These are phyloP conservation scores for Phataginus tricuspis DNA, from an alignment of 2,797 vertebrate genomes.

Conservation along the genomic window DNA sequence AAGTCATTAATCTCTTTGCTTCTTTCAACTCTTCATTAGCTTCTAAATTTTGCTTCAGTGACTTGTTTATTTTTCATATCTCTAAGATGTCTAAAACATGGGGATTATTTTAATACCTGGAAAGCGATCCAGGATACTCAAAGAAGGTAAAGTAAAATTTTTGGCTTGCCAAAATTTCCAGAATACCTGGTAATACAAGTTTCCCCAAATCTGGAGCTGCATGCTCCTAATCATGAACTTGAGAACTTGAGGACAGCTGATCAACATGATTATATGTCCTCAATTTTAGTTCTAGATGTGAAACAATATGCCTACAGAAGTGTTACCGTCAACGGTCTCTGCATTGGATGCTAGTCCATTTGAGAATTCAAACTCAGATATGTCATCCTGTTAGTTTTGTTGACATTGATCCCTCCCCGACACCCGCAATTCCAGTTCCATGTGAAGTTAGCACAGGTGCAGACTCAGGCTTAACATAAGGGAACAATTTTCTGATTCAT, in stretches of 20 bases:
- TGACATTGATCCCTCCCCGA: conserved; percentile 78
- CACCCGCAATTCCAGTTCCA: conserved; percentile 74
- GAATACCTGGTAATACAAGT: conserved; percentile 58
- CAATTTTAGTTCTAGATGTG: conserved; percentile 69
- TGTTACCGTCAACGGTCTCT: conserved; percentile 72
- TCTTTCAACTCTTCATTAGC: background rate
- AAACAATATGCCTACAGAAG: conserved; percentile 81
- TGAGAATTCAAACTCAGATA: conserved; percentile 78
- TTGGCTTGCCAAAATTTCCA: conserved; percentile 80
- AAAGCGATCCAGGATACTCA: conserved; percentile 25
- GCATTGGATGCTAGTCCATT: conserved; percentile 65
- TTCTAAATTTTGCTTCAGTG: conserved; percentile 33
- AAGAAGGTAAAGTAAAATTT: conserved; percentile 59
- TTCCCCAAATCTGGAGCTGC: conserved; percentile 64
- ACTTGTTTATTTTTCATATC: conserved; percentile 4
- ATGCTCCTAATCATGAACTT: conserved; percentile 67
- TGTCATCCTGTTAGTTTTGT: conserved; percentile 80
- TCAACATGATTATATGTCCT: conserved; percentile 64
- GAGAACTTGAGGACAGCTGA: conserved; percentile 78
- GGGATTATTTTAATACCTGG: conserved; percentile 16
- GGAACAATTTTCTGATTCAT: conserved; percentile 89
- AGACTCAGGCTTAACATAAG: conserved; percentile 85
- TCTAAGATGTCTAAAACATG: background rate
- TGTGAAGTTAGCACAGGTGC: conserved; percentile 88
- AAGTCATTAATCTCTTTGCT: background rate